These are phyloP conservation scores for Orthosia gothica DNA, from an alignment of 2,888 invertebrate genomes.

Conservation along the genomic window DNA sequence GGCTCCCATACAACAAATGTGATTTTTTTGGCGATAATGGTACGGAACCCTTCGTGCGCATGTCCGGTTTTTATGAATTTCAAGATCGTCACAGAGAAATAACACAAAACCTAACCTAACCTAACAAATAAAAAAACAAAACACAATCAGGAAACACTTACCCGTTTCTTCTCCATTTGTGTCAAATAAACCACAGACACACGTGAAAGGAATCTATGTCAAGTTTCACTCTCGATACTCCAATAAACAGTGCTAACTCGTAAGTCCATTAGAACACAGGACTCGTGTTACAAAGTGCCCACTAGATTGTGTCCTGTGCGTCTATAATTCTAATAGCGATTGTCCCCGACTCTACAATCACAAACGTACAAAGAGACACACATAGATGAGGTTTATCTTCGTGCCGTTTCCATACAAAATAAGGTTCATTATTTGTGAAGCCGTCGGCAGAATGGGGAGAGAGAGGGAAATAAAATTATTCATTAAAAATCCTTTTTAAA, in stretches of 20 bases:
- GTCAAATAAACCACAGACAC: conserved; percentile 29
- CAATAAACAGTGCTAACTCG: conserved; percentile 7
- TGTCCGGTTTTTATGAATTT: background rate
- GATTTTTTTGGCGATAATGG: too few species aligned
- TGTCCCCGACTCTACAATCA: conserved; percentile 29
- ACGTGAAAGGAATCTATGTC: conserved; percentile 18
- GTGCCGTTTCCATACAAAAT: conserved; percentile 46
- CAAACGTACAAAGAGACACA: conserved; percentile 36
- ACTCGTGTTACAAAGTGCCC: conserved; percentile 38
- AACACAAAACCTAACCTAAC: background rate
- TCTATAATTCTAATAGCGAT: conserved; percentile 54
- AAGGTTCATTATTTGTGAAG: background rate
- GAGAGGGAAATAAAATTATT: too few species aligned
- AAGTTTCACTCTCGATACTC: conserved; percentile 60
- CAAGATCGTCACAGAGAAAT: background rate
- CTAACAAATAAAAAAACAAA: background rate
- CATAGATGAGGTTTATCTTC: conserved; percentile 20
- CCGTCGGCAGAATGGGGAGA: background rate
- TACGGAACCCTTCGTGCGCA: too few species aligned
- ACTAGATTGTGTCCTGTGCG: conserved; percentile 31
- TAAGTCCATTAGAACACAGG: conserved; percentile 29
- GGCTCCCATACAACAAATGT: too few species aligned
- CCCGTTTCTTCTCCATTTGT: conserved; percentile 21
- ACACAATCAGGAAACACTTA: conserved; percentile 9
- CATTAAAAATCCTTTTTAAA: too few species aligned